Evolutionary conservation across 1,140 invertebrate genomes (phyloP).

Genomic region (Bombus huntii): DNA sequence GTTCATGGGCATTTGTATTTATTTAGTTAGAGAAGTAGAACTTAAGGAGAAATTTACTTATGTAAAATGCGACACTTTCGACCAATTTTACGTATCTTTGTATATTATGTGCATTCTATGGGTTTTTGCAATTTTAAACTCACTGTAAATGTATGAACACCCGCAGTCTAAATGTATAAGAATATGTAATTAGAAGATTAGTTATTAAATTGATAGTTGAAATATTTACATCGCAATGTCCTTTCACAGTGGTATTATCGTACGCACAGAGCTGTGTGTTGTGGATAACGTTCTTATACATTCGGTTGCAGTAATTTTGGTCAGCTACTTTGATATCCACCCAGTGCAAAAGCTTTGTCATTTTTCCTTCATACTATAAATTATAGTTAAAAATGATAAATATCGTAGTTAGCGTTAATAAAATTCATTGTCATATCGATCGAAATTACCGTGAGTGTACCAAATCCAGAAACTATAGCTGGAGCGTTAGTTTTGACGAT

Average conservation of each 20-base stretch:
- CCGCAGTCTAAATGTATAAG: no score
- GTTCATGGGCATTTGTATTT: neutral
- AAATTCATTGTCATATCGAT: no score
- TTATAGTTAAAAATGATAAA: no score
- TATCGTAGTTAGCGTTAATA: no score
- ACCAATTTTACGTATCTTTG: no score
- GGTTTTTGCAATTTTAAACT: neutral
- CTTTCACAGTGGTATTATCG: conserved; percentile 35
- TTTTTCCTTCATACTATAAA: conserved; percentile 45
- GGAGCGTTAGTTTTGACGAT: conserved; percentile 20
- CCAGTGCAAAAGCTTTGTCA: conserved; percentile 42
- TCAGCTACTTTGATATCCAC: conserved; percentile 43
- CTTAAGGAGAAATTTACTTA: no score
- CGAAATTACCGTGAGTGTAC: conserved; percentile 51
- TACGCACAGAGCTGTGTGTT: conserved; percentile 57
- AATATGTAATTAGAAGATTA: neutral
- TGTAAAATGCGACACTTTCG: no score
- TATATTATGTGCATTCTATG: no score
- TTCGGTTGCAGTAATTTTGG: conserved; percentile 45
- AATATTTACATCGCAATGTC: conserved; percentile 61
- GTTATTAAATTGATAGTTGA: neutral
- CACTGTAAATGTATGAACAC: neutral
- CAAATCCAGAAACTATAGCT: conserved; percentile 63
- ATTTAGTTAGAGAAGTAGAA: neutral
- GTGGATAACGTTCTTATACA: conserved; percentile 39